Base-by-base conservation (phyloP, 1,140 invertebrate genomes). In the Ridgeia piscesae region DNA sequence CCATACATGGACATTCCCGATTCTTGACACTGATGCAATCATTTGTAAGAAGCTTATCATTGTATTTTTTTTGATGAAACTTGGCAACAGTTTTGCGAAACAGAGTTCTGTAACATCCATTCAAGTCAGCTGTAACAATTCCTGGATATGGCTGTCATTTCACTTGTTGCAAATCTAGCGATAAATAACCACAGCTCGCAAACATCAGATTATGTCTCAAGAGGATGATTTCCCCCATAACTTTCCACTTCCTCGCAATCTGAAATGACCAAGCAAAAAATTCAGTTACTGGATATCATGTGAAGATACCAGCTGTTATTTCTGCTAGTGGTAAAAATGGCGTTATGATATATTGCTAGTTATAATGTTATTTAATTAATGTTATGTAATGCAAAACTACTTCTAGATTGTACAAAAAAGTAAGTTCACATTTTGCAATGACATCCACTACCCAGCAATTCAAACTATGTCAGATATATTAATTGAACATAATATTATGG, bases 211-310 rank as follows among this genome's bases (percentile, higher is more conserved):
- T 17, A 77, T 77, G 58, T 77, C 58, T 77, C 58, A 77, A 77
- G 58, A 77, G 11, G 58, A 77, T 77, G 58, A 77, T 77, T 77
- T 77, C 58, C 58, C 58, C 58, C 58, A 77, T 31, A 77, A 77
- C 58, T 77, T 77, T 77, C 58, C 58, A 77, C 58, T 77, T 77
- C 58, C 58, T 77, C 58, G 58, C 58, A 77, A 77, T 77, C 58
- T 77, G 58, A 77, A 77, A 77, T 0, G 58, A 77, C 27, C 17
- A 77, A 77, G 58, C 17, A 77, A 8, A 50, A 21, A 50, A 50
- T 21, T 11, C 48, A 21, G 8, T 50, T 50, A 17, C 58, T 77
- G 58, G 58, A 4, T 77, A 21, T 42, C 2, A 21, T 6, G 4
- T 31, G 27, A 14, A 21, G 58, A 21, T 77, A 77, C 58, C 11